phyloP scores from a whole-genome alignment of 2,888 invertebrate genomes.

The Agelastica alni region DNA sequence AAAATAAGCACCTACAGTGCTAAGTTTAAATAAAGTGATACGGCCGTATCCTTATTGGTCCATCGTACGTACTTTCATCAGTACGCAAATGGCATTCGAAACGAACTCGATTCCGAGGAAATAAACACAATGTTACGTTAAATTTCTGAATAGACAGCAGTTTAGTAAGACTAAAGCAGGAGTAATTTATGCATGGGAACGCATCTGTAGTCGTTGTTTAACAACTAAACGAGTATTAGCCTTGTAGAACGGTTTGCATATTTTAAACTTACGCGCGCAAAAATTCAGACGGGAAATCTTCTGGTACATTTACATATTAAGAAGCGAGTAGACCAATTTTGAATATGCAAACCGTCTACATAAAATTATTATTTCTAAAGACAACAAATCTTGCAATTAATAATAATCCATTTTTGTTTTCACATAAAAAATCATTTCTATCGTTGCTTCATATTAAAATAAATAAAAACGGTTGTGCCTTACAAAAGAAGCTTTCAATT shows the following conservation, averaged over 20 bases:
- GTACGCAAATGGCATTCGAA: conserved; percentile 23
- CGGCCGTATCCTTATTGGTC: neutral
- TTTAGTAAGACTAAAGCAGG: conserved; percentile 37
- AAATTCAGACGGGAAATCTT: neutral
- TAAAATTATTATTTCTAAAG: too few relatives aligned
- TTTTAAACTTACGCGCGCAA: conserved; percentile 30
- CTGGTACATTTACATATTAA: too few relatives aligned
- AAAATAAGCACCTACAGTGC: neutral
- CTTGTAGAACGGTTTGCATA: conserved; percentile 36
- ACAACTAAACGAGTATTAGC: conserved; percentile 41
- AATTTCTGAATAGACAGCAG: conserved; percentile 38
- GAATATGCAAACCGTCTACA: too few relatives aligned
- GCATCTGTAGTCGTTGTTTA: conserved; percentile 40
- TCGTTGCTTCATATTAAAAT: too few relatives aligned
- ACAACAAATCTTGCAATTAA: too few relatives aligned
- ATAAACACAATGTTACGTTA: conserved; percentile 35
- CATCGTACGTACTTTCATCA: neutral
- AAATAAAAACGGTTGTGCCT: too few relatives aligned
- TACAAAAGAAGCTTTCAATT: too few relatives aligned
- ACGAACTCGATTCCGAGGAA: conserved; percentile 31
- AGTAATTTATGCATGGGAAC: conserved; percentile 43
- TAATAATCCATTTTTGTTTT: too few relatives aligned
- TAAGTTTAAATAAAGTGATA: neutral
- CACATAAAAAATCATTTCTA: too few relatives aligned
- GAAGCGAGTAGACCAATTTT: too few relatives aligned